Percentiles rank a stretch among this genome's conserved stretches.
phyloP scores from a whole-genome alignment of 2,888 invertebrate genomes.

The Hyppa rectilinea region DNA sequence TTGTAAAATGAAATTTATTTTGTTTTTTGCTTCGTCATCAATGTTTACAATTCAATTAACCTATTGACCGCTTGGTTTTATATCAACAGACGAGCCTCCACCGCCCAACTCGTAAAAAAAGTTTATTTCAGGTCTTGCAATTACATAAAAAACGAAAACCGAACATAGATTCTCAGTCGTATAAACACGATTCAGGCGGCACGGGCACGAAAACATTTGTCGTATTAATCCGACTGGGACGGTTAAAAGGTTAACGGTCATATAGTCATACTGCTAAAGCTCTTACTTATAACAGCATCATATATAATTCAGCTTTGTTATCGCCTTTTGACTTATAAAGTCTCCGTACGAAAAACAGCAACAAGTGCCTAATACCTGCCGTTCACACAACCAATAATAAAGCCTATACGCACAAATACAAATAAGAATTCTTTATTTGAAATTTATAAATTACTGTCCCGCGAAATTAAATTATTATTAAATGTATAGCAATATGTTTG shows the following conservation, averaged over 20 bases:
- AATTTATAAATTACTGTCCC: slow-evolving; percentile 68
- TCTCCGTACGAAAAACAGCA: slow-evolving; percentile 9
- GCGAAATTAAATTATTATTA: slow-evolving; percentile 82
- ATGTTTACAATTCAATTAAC: not conserved
- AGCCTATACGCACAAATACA: slow-evolving; percentile 3
- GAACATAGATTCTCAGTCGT: too few relatives aligned
- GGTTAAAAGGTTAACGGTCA: too few relatives aligned
- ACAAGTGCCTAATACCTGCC: slow-evolving; percentile 37
- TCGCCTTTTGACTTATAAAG: not conserved
- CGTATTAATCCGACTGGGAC: too few relatives aligned
- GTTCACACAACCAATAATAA: slow-evolving; percentile 4
- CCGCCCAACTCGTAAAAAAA: too few relatives aligned
- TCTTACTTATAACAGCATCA: not conserved
- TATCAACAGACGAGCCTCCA: too few relatives aligned
- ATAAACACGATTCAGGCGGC: too few relatives aligned
- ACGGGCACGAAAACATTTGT: too few relatives aligned
- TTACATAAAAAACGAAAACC: too few relatives aligned
- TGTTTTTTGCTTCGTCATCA: not conserved
- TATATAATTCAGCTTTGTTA: not conserved
- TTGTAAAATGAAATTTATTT: not conserved
- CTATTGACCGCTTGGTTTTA: too few relatives aligned
- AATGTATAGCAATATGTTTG: slow-evolving; percentile 74
- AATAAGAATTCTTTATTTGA: slow-evolving; percentile 37
- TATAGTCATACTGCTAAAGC: too few relatives aligned
- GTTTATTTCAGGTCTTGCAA: too few relatives aligned